Evolutionary conservation across 2,113 vertebrate genomes (phyloP), one percentile per base, ranked within the genome.

Genomic region (Planiliza haematocheilus): DNA sequence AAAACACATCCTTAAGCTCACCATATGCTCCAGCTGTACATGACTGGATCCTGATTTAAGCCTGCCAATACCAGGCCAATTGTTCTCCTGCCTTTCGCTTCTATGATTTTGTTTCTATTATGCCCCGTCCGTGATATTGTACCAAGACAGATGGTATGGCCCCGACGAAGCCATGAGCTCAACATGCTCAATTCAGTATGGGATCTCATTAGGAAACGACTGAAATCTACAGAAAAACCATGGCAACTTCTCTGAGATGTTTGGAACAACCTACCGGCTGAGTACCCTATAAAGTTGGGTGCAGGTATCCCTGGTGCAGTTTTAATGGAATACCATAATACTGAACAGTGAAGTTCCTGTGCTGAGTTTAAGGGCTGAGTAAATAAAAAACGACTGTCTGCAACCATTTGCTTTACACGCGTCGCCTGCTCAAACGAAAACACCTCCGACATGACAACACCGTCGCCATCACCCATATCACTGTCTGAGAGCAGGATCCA

Each of bases 1-100:
- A 76, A 66, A 65, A 62, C 36, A 66, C 30, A 56, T 77, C 46
- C 39, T 39, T 36, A 13, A 57, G 49, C 36, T 14, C 45, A 59
- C 20, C 50, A 77, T 73, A 55, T 68, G 48, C 14, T 66, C 50
- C 36, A 20, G n/a, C 24, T 48, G 14, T 36, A 37, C 24, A 12
- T 8, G 38, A 48, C 10, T 58, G 16, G 50, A 57, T 50, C 36
- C 21, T 49, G 12, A 45, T 65, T 50, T 8, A 53, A 4, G 17
- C 18, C 14, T 14, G 30, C 24, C 38, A 75, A 38, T 41, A 43
- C 49, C 4, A 78, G n/a, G 37, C 10, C 8, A 46, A 30, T 30
- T 30, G 2, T 50, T 45, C 39, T 46, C 30, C 18, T 45, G 34
- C 45, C 38, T 49, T 68, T 62, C 12, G 7, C 10, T 30, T 39